Conservation (phyloP, 2,888 invertebrate genomes). For the Drosophila maculinotata region DNA sequence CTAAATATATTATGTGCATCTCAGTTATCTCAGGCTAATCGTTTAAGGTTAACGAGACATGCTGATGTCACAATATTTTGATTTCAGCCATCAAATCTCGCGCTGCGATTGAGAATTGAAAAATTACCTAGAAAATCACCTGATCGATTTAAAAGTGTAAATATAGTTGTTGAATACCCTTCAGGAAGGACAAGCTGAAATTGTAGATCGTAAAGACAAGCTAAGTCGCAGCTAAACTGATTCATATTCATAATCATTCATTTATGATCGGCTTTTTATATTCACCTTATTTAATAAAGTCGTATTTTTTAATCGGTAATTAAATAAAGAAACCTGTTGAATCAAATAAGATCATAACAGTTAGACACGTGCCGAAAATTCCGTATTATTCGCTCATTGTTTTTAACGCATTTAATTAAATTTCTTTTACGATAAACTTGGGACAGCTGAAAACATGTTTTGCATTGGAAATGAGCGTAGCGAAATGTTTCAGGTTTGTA, state of each 20-base stretch:
- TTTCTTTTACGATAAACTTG: conserved; percentile 22
- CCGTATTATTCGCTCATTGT: conserved; percentile 5
- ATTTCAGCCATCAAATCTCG: conserved; percentile 17
- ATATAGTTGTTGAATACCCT: conserved; percentile 14
- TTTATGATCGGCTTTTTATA: no score
- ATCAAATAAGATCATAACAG: not conserved
- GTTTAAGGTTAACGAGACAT: conserved; percentile 7
- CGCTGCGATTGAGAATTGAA: conserved; percentile 4
- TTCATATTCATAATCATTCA: not conserved
- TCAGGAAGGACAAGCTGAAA: conserved; percentile 27
- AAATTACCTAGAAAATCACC: not conserved
- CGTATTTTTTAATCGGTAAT: no score
- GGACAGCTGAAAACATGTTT: conserved; percentile 22
- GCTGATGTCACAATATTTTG: conserved; percentile 8
- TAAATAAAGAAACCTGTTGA: not conserved
- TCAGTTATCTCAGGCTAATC: conserved; percentile 10
- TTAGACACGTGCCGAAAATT: conserved; percentile 26
- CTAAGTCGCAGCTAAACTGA: not conserved
- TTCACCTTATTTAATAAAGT: no score
- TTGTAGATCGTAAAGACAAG: not conserved
- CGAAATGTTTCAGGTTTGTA: conserved; percentile 4
- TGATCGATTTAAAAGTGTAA: not conserved
- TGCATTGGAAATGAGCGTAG: conserved; percentile 25
- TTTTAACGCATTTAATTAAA: conserved; percentile 30
- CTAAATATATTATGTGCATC: not conserved